Evolutionary conservation across 2,888 invertebrate species (phyloP), one percentile per base, ranked within the genome.

Genomic region (Drosophila histrio): DNA sequence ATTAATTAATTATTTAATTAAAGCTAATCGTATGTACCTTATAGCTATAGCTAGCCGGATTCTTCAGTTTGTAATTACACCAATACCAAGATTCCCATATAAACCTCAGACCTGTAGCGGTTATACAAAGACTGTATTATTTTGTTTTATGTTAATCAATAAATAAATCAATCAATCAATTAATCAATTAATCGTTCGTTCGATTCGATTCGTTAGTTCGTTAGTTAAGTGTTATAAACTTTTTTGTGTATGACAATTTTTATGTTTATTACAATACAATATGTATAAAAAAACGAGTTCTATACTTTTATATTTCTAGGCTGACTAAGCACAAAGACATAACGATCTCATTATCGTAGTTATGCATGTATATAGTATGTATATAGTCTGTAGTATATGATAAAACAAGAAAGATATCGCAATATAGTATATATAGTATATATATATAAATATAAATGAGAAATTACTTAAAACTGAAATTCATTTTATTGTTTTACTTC

Each of bases 61-160:
- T 79, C 57, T 74, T 79, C 57, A 66, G 53, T 70, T 77, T 58
- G 54, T 60, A 56, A 38, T 56, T 6, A 36, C 50, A 46, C 11
- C 57, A 66, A 79, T 63, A 74, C 70, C 71, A 64, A 44, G 44
- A 63, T 63, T 70, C 77, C 77, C 77, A 66, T 59, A 59, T 44
- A 79, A 77, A 80, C 79, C 79, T 80, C 79, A 80, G 64, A 79
- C 79, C 83, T 66, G 26, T 11, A 44, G 11, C 36, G 87, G 87
- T 87, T 74, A 83, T 67, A 65, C 57, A 72, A 81, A 81, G 81
- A 81, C 81, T 87, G 87, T 81, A 58, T 62, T 56, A 64, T 78
- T 77, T 77, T 46, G 44, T 73, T 73, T 57, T 53, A 52, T 56
- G 53, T 63, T 34, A 65, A 41, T 57, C 24, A 44, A 59, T 46